Evolutionary conservation across 2,113 vertebrate species (phyloP), one percentile per base, ranked within the genome.

Genomic region (Oryzias javanicus): DNA sequence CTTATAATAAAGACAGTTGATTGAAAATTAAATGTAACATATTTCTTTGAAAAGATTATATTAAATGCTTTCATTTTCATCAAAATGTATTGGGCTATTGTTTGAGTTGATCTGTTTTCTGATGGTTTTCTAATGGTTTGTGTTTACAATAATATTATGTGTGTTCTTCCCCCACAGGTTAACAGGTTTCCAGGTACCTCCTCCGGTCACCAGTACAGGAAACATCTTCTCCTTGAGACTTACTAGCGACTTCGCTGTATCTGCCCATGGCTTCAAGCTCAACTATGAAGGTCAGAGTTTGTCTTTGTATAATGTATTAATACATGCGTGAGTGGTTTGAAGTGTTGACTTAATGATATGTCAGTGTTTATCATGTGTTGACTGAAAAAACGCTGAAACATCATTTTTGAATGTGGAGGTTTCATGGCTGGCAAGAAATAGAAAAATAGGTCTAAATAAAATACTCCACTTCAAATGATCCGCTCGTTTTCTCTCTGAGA

Each of bases 191-290:
- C 86, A 88, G 74, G 64, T 87, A 19, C 88, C 88, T 58, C 42
- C 88, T n/a, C 88, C 88, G 1, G 88, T 89, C 78, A 88, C 88
- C 60, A 89, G 88, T 48, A 89, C 86, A 13, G 86, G 81, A 19
- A 83, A 86, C 6, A 83, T 89, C 67, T 89, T 89, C 78, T 89
- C 88, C 3, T 57, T 89, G 72, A 84, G 88, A 74, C 54, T 89
- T 78, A 89, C 88, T 72, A 89, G 88, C 40, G 88, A 89, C 78
- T 89, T 89, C 49, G 88, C 88, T 0, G 88, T 89, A 55, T 89
- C 88, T 14, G 88, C 88, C n/a, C 88, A 89, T 17, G 88, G 88
- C 71, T 89, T 89, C 81, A 89, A 88, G 58, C 88, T 89, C 76
- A 88, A 83, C 84, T 89, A 88, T 18, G 88, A 89, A 89, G 88